A percentile compares a stretch with the other conserved stretches of the same genome.
phyloP scores from a whole-genome alignment of 2,113 vertebrate genomes.

The Phylloscopus trochilus region DNA sequence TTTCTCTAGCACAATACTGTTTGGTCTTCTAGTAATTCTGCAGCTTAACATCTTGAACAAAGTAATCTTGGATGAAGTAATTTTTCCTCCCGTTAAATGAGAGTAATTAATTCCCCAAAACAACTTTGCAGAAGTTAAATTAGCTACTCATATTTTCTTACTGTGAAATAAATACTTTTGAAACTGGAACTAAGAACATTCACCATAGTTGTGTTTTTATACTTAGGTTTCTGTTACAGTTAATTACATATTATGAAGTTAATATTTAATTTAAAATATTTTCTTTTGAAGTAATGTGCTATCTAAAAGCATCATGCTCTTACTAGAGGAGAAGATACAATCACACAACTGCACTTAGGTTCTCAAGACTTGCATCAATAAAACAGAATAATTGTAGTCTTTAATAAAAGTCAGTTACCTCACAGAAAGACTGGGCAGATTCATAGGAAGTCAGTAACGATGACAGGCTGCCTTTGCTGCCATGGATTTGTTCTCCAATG shows the following conservation, averaged over 20 bases:
- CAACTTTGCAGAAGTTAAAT: background rate
- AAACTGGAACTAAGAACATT: background rate
- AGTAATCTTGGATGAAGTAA: background rate
- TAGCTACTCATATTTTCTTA: background rate
- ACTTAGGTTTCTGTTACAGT: background rate
- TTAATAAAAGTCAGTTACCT: constrained; percentile 72
- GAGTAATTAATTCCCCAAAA: background rate
- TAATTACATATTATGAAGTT: background rate
- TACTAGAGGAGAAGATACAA: background rate
- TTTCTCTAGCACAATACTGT: background rate
- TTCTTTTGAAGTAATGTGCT: background rate
- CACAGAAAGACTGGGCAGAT: constrained; percentile 30
- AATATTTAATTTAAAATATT: background rate
- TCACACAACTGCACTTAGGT: background rate
- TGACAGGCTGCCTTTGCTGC: constrained; percentile 36
- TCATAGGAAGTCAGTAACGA: constrained; percentile 19
- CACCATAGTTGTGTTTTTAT: background rate
- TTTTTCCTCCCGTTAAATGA: background rate
- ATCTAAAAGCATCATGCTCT: background rate
- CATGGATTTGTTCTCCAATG: constrained; percentile 79
- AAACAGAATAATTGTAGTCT: background rate
- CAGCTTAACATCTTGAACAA: background rate
- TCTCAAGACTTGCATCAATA: background rate
- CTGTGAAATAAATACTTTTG: background rate
- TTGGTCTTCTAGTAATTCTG: background rate